Evolutionary conservation across 2,888 invertebrate genomes (phyloP), one percentile per base, ranked within the genome.

Genomic region (Xestia xanthographa): DNA sequence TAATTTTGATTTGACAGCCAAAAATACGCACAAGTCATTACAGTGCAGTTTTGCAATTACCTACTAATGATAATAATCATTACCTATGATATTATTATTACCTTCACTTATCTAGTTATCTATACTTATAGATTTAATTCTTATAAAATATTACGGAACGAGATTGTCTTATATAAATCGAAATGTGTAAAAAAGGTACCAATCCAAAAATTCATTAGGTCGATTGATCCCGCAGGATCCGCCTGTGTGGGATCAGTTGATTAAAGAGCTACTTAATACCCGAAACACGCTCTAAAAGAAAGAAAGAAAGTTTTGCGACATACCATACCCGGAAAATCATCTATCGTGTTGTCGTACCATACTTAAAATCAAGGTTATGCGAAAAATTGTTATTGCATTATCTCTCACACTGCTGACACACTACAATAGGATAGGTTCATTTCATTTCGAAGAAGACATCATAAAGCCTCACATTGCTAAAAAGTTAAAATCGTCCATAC

Each of bases 71-170:
- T 53, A 63, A 20, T 11, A 43, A 53, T 53, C 34, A 22, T 34
- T 63, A 63, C 62, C 29, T 73, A 62, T n/a, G n/a, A n/a, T n/a
- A n/a, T n/a, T n/a, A n/a, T n/a, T n/a, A n/a, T n/a, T n/a, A n/a
- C n/a, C 50, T 74, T 63, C 74, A 43, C 60, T 60, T 73, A 70
- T 26, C 58, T 22, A 17, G 20, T 11, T 14, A 26, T 26, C 2
- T 41, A 41, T n/a, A n/a, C n/a, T 22, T 62, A 60, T 60, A 34
- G 22, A 34, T 22, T 62, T 62, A 38, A 38, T 62, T 2, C 56
- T 26, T 26, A 14, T 56, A 5, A 56, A 6, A 26, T 56, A 56
- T n/a, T n/a, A 2, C n/a, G n/a, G 53, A 12, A 53, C 5, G 12
- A 53, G 12, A 12, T 53, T 1, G n/a, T 53, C 53, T n/a, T n/a